Evolutionary conservation across 2,888 invertebrate species (phyloP), one percentile per base, ranked within the genome.

Genomic region (Seira sanloemensis): DNA sequence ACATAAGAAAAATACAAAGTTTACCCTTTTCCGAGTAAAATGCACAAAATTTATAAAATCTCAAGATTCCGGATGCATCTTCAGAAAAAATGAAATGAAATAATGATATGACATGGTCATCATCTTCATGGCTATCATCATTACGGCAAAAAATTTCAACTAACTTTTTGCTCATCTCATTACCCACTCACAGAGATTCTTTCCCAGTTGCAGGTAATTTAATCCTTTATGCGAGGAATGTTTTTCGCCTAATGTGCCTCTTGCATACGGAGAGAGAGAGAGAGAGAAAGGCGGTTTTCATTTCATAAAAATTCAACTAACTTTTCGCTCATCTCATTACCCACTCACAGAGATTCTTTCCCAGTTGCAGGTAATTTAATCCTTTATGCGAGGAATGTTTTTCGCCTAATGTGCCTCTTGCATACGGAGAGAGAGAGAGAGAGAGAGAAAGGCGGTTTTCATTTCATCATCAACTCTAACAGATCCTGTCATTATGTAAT

Each of bases 401-500:
- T n/a, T n/a, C n/a, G n/a, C n/a, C n/a, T n/a, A n/a, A n/a, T n/a
- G n/a, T n/a, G n/a, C n/a, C n/a, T n/a, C n/a, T n/a, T n/a, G n/a
- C n/a, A 65, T 21, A 65, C 65, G 65, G 18, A 16, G 65, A 16
- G 12, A 9, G n/a, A 65, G 23, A 18, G 65, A 65, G 23, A 65
- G 23, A 24, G 2, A 65, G n/a, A 67, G 67, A 24, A 24, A 67
- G 19, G 37, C 37, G 37, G 37, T 37, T 37, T 37, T 37, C 37
- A 46, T 27, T 7, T 78, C 72, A 71, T 23, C 19, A 66, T 46
- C 66, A 78, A 37, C 37, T 37, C 5, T 78, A 78, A 78, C 71
- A 78, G 78, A 66, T 66, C 66, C 65, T 25, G 66, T 72, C 72
- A 78, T 78, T 78, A 78, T 72, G 65, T 16, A 74, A 74, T 65